Percentiles rank a stretch among this genome's conserved stretches.
phyloP scores from a whole-genome alignment of 2,888 invertebrate genomes.

The Gerris lacustris region DNA sequence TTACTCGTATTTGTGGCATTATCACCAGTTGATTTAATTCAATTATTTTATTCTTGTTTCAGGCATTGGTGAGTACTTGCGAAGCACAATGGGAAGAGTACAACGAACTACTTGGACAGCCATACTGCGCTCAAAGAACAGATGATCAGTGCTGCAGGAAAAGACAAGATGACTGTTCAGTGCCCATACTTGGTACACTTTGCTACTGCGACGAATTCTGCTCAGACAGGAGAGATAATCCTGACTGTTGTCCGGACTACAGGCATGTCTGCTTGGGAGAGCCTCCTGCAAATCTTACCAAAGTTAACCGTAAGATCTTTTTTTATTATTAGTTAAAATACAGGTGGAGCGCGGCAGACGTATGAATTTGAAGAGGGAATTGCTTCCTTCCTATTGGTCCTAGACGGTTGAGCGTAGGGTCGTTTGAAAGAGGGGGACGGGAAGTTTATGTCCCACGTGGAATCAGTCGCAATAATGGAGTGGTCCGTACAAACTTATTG shows the following conservation, averaged over 20 bases:
- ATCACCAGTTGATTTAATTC: background rate
- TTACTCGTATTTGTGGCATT: too few species aligned
- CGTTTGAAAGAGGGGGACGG: too few species aligned
- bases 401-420: too few species aligned
- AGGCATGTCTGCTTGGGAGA: slow-evolving; percentile 54
- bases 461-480: too few species aligned
- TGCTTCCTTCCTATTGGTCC: too few species aligned
- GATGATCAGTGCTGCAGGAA: slow-evolving; percentile 53
- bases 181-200: slow-evolving; percentile 65
- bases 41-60: background rate
- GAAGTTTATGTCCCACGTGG: too few species aligned
- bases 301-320: background rate
- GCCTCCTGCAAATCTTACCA: slow-evolving; percentile 6
- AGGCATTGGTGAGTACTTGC: background rate
- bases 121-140: slow-evolving; percentile 43
- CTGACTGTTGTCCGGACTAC: slow-evolving; percentile 89
- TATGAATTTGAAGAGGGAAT: too few species aligned
- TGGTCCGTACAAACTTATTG: too few species aligned
- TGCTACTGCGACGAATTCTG: slow-evolving; percentile 96
- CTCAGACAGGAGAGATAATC: slow-evolving; percentile 47
- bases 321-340: background rate
- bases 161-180: slow-evolving; percentile 67
- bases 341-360: too few species aligned
- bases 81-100: background rate
- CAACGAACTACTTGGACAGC: slow-evolving; percentile 28